A percentile compares a stretch with the other conserved stretches of the same genome.
Evolutionary conservation across 1,140 invertebrate species (phyloP).

Genomic region (Musca domestica): DNA sequence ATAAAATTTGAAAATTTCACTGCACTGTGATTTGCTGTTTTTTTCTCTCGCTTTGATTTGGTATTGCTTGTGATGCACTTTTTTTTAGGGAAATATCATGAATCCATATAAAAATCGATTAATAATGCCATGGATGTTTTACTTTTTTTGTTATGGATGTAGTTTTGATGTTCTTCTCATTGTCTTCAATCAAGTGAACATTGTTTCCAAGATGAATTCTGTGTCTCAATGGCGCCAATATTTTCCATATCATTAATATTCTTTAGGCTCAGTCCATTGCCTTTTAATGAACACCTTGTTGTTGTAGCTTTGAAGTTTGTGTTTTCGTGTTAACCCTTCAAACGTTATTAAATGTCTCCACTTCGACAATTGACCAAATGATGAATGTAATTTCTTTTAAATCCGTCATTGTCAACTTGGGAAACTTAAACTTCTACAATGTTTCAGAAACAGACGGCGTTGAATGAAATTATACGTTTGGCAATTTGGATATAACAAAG

Average conservation of each 20-base stretch:
- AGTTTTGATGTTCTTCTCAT: neutral
- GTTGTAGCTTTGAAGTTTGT: no score
- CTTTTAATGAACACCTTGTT: neutral
- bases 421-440: neutral
- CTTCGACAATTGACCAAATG: neutral
- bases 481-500: no score
- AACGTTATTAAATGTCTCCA: no score
- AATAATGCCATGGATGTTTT: neutral
- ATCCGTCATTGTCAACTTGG: conserved; percentile 7
- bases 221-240: conserved; percentile 11
- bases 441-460: no score
- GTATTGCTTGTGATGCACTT: neutral
- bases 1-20: conserved; percentile 8
- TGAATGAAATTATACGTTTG: no score
- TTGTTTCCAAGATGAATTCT: neutral
- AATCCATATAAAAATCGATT: conserved; percentile 9
- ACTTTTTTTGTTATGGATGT: neutral
- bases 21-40: conserved; percentile 7
- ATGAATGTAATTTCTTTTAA: conserved; percentile 12
- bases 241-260: conserved; percentile 13
- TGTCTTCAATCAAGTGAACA: neutral
- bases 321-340: no score
- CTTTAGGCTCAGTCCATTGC: neutral
- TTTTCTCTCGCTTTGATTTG: neutral
- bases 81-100: neutral